These are phyloP conservation scores for Chloebia gouldiae DNA, from an alignment of 2,113 vertebrate genomes.

Conservation along the genomic window DNA sequence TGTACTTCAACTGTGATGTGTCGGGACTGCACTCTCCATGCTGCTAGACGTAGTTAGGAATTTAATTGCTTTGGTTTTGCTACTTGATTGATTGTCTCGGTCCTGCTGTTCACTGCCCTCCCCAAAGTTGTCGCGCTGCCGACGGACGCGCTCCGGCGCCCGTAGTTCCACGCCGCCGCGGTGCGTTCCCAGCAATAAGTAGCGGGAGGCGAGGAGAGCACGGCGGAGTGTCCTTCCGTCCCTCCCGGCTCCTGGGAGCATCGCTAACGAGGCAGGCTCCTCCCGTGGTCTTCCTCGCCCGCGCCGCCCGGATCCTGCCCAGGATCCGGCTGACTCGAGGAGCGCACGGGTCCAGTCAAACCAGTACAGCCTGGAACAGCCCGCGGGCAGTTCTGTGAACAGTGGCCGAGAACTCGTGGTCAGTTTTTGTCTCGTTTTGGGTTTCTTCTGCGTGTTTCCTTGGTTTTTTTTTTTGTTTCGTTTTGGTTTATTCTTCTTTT, in stretches of 20 bases:
- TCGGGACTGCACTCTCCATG: slow-evolving; percentile 75
- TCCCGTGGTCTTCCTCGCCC: slow-evolving; percentile 55
- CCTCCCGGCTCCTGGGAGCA: slow-evolving; percentile 21
- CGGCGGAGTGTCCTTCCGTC: slow-evolving; percentile 50
- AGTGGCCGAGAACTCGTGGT: slow-evolving; percentile 64
- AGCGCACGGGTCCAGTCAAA: slow-evolving; percentile 48
- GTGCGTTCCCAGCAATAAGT: slow-evolving; percentile 65
- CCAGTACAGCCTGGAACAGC: slow-evolving; percentile 54
- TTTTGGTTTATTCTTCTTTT: background rate
- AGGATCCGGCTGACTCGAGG: slow-evolving; percentile 57
- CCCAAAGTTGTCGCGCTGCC: slow-evolving; percentile 19
- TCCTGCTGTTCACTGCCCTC: slow-evolving; percentile 68
- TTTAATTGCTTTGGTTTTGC: slow-evolving; percentile 76
- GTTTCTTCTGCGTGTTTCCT: background rate
- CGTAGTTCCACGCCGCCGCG: slow-evolving; percentile 38
- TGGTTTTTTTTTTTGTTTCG: background rate
- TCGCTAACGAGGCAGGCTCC: slow-evolving; percentile 47
- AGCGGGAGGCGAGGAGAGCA: slow-evolving; percentile 63
- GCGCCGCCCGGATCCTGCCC: slow-evolving; percentile 61
- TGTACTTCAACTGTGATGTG: slow-evolving; percentile 75
- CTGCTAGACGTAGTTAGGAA: slow-evolving; percentile 74
- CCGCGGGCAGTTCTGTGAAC: slow-evolving; percentile 63
- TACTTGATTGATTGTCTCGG: slow-evolving; percentile 67
- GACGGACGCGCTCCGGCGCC: background rate
- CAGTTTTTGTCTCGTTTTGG: slow-evolving; percentile 55